Evolutionary conservation across 1,140 invertebrate genomes (phyloP).

Genomic region (Teleopsis dalmanni): DNA sequence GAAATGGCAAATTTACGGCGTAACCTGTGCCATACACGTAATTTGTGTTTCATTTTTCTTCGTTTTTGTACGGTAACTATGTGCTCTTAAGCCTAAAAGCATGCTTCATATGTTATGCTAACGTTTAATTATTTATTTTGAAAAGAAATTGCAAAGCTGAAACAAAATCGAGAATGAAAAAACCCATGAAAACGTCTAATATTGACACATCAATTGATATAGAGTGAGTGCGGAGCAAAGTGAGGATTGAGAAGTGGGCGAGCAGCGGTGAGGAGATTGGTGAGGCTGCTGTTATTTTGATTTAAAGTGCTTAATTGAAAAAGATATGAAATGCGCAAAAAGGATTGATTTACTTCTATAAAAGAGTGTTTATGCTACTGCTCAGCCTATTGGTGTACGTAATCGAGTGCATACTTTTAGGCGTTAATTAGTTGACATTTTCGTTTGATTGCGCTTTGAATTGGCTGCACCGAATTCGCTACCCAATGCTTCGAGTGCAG

Average conservation of each 20-base stretch:
- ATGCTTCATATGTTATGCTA: conserved; percentile 40
- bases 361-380: no score
- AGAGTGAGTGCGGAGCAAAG: background rate
- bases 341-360: no score
- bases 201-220: conserved; percentile 6
- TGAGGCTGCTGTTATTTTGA: no score
- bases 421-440: conserved; percentile 43
- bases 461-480: background rate
- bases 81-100: conserved; percentile 41
- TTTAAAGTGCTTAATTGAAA: no score
- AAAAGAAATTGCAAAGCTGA: conserved; percentile 20
- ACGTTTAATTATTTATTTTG: conserved; percentile 42
- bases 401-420: conserved; percentile 13
- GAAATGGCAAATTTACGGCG: no score
- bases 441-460: conserved; percentile 31
- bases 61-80: no score
- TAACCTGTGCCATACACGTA: no score
- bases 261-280: background rate
- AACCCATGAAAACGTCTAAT: background rate
- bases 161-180: background rate
- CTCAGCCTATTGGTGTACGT: no score
- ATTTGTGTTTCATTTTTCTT: no score
- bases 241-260: background rate
- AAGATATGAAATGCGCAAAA: background rate
- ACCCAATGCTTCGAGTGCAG: no score